A percentile compares a stretch with the other conserved stretches of the same genome.
Conservation (phyloP, 2,113 vertebrate species). For the Sialia sialis region DNA sequence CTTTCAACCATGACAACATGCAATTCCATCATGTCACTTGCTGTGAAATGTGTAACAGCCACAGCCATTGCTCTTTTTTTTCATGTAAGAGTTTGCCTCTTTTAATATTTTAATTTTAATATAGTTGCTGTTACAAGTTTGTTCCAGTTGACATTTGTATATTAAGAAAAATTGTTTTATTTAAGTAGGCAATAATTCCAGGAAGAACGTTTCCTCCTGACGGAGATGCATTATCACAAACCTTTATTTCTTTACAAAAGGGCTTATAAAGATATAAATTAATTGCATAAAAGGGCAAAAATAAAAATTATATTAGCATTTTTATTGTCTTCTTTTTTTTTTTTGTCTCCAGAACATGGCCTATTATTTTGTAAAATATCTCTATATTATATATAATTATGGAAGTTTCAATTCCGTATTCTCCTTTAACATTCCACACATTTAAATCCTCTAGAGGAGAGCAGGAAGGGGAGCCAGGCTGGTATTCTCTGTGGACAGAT, state of each 20-base stretch:
- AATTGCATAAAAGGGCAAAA: not conserved
- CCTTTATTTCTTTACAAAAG: not conserved
- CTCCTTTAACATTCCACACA: not conserved
- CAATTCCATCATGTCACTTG: conserved; percentile 14
- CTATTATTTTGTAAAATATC: not conserved
- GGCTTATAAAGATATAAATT: not conserved
- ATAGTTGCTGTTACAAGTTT: not conserved
- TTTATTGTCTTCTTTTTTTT: not conserved
- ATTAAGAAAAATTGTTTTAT: not conserved
- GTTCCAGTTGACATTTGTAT: not conserved
- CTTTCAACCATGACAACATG: conserved; percentile 17
- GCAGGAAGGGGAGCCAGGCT: not conserved
- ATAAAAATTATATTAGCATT: not conserved
- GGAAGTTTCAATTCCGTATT: not conserved
- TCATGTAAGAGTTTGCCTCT: not conserved
- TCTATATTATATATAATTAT: not conserved
- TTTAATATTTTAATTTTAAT: not conserved
- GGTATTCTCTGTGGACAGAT: not conserved
- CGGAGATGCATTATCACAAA: not conserved
- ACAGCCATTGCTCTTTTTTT: not conserved
- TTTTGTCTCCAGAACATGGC: not conserved
- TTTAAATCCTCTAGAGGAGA: not conserved
- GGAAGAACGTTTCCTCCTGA: not conserved
- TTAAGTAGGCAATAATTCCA: not conserved
- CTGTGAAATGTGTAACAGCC: not conserved